phyloP scores from a whole-genome alignment of 1,140 invertebrate genomes.

The Hyposmocoma kahamanoa region DNA sequence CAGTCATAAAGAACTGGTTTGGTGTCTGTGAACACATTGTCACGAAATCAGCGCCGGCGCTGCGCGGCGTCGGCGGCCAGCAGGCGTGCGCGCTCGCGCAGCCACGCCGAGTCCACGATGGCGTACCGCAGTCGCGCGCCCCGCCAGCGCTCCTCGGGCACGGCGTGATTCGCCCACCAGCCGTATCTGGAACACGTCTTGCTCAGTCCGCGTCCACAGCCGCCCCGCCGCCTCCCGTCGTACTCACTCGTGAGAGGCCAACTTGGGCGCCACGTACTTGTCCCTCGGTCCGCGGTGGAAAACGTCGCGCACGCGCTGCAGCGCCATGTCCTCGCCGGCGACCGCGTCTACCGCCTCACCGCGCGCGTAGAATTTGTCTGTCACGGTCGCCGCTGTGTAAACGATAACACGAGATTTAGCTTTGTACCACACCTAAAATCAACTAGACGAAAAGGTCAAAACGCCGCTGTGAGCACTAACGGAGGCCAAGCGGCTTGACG shows the following conservation, averaged over 20 bases:
- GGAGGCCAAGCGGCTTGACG: conserved; percentile 36
- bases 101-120: conserved; percentile 42
- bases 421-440: not conserved
- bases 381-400: conserved; percentile 17
- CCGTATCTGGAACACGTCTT: conserved; percentile 29
- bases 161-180: conserved; percentile 27
- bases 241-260: conserved; percentile 26
- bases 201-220: not conserved
- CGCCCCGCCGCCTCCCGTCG: not conserved
- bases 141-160: not conserved
- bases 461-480: conserved; percentile 23
- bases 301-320: conserved; percentile 14
- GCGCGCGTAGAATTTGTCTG: conserved; percentile 20
- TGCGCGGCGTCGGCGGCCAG: conserved; percentile 11
- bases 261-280: conserved; percentile 14
- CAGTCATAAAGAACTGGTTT: too few species aligned
- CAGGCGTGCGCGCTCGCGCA: conserved; percentile 22
- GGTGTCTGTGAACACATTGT: too few species aligned
- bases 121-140: conserved; percentile 22
- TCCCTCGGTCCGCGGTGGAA: conserved; percentile 26
- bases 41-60: not conserved
- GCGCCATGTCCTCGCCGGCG: conserved; percentile 10
- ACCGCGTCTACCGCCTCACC: conserved; percentile 1
- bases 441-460: not conserved
- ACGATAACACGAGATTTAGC: not conserved